Evolutionary conservation across 2,797 vertebrate genomes (phyloP), one percentile per base, ranked within the genome.

Genomic region (Heliangelus exortis): DNA sequence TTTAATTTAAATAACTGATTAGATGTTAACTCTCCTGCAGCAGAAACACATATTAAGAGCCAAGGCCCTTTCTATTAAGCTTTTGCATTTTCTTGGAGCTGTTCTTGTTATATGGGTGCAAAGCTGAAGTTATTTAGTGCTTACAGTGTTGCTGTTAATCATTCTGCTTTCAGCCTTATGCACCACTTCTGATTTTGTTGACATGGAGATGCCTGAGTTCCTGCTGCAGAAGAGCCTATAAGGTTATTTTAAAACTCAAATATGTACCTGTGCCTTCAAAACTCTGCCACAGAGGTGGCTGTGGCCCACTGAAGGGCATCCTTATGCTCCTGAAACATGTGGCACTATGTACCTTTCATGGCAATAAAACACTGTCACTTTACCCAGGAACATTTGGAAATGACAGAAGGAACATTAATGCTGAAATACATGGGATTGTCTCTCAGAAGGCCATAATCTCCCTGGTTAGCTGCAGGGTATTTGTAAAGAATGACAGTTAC

Each of bases 1-100:
- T 94, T 95, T 91, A 89, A 93, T 92, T 94, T 94, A 87, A 93
- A 76, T 93, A 89, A 81, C 77, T 82, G 84, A 95, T 93, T 93
- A 90, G 86, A 76, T 90, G 47, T 47, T 87, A 90, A 87, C 48
- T 82, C 78, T 89, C 47, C 63, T 79, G 81, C 89, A 81, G 69
- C 78, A 84, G 73, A 58, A 85, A 51, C 36, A 45, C 71, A 26
- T 33, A 29, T 90, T 88, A 92, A 59, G 43, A 61, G 55, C n/a
- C 31, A 73, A 67, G 20, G n/a, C 22, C 15, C 1, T 0, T 54
- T 86, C 57, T 29, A 18, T 67, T 81, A 72, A 1, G 3, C 28
- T 69, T 33, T 76, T 73, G 15, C 48, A 51, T 84, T 92, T 92
- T 84, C 66, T 81, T 83, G 61, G 73, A 86, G 74, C 67, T 82